These are phyloP conservation scores for Priapulus caudatus DNA, from an alignment of 2,888 invertebrate genomes.

Conservation along the genomic window DNA sequence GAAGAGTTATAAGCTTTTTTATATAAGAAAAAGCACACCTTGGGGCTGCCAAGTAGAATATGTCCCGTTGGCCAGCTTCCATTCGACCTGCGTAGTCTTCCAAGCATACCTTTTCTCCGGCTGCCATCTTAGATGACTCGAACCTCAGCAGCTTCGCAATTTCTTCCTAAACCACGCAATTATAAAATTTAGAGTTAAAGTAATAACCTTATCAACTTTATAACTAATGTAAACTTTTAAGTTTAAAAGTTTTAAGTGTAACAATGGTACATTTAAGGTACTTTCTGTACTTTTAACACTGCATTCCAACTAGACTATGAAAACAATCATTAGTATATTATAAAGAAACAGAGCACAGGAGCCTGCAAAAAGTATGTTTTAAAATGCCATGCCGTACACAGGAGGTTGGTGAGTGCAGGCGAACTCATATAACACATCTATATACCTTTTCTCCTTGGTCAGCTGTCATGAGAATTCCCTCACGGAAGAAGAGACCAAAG, in stretches of 20 bases:
- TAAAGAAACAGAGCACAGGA: too few species aligned
- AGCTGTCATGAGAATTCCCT: conserved; percentile 76
- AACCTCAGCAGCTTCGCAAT: conserved; percentile 77
- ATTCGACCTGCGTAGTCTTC: conserved; percentile 66
- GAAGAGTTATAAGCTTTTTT: too few species aligned
- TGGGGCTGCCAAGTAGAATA: conserved; percentile 86
- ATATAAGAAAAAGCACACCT: conserved; percentile 46
- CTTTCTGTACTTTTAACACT: too few species aligned
- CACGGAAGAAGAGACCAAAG: conserved; percentile 83
- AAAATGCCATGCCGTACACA: too few species aligned
- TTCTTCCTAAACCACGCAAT: conserved; percentile 59
- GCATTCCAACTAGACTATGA: too few species aligned
- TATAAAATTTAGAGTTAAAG: conserved; percentile 6
- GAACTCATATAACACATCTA: too few species aligned
- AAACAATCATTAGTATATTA: too few species aligned
- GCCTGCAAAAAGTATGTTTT: too few species aligned
- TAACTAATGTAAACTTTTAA: background rate
- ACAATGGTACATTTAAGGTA: conserved; percentile 4
- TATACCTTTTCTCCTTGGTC: conserved; percentile 66
- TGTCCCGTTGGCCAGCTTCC: conserved; percentile 64
- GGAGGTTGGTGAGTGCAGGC: too few species aligned
- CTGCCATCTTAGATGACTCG: conserved; percentile 68
- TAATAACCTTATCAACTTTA: background rate
- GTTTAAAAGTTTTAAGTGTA: background rate
- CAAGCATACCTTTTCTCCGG: conserved; percentile 56